phyloP scores from a whole-genome alignment of 2,888 invertebrate genomes.

The Resseliella maxima region DNA sequence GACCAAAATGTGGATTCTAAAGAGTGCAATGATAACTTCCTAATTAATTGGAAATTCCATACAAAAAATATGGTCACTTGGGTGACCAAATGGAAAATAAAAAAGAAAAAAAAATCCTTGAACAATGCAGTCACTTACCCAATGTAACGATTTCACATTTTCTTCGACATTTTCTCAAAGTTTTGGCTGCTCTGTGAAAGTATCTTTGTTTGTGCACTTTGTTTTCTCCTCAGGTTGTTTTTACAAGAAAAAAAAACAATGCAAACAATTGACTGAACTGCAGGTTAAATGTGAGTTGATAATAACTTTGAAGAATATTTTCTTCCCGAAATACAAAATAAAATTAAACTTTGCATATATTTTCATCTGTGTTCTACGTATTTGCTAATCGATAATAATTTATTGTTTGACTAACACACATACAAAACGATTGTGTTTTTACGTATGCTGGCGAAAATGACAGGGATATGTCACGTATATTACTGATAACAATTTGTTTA shows the following conservation, averaged over 20 bases:
- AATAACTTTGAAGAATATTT: background rate
- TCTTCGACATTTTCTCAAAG: slow-evolving; percentile 78
- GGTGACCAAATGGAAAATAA: too few species aligned
- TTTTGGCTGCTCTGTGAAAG: background rate
- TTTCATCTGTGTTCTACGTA: background rate
- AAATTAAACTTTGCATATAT: background rate
- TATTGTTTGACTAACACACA: background rate
- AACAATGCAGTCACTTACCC: slow-evolving; percentile 73
- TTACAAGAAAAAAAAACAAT: background rate
- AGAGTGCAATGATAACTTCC: too few species aligned
- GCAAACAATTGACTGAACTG: too few species aligned
- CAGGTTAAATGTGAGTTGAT: background rate
- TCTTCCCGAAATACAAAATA: background rate
- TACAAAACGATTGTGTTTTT: background rate
- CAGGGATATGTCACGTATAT: slow-evolving; percentile 18
- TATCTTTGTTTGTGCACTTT: too few species aligned
- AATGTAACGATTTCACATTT: slow-evolving; percentile 82
- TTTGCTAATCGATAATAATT: background rate
- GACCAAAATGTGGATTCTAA: too few species aligned
- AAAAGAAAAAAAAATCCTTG: background rate
- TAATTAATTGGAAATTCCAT: too few species aligned
- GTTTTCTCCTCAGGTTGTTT: background rate
- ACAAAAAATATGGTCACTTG: too few species aligned
- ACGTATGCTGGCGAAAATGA: background rate
- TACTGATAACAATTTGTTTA: background rate